Percentiles rank a stretch among this genome's conserved stretches.
These are phyloP conservation scores for Apis florea DNA, from an alignment of 1,140 invertebrate genomes.

Conservation along the genomic window DNA sequence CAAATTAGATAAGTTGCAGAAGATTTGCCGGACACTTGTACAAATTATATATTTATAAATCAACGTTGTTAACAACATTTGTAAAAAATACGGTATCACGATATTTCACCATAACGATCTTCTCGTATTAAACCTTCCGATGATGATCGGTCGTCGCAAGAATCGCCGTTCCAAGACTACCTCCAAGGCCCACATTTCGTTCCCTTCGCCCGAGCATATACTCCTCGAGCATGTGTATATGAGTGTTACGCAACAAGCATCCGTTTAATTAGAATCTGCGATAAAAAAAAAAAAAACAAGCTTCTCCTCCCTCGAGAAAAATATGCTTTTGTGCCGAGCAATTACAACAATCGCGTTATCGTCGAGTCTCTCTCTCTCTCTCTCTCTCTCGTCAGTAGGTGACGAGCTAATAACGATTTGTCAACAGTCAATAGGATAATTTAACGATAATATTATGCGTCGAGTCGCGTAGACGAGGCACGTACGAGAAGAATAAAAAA, in stretches of 20 bases:
- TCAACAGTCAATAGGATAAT: conserved; percentile 56
- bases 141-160: not conserved
- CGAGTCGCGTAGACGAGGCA: conserved; percentile 12
- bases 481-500: not conserved
- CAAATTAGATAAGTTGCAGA: too few relatives aligned
- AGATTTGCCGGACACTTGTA: too few relatives aligned
- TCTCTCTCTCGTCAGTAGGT: not conserved
- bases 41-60: too few relatives aligned
- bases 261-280: conserved; percentile 20
- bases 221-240: conserved; percentile 15
- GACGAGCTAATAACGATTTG: conserved; percentile 40
- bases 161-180: conserved; percentile 46
- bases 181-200: not conserved
- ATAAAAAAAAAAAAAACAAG: not conserved
- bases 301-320: not conserved
- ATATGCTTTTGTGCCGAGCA: not conserved
- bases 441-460: not conserved
- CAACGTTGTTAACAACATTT: too few relatives aligned
- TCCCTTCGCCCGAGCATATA: conserved; percentile 14
- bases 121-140: not conserved
- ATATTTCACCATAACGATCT: not conserved
- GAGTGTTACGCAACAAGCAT: conserved; percentile 39
- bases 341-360: conserved; percentile 13
- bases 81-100: not conserved
- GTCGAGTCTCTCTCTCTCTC: not conserved